Evolutionary conservation across 2,113 vertebrate species (phyloP), one percentile per base, ranked within the genome.

Genomic region (Pycnonotus jocosus): DNA sequence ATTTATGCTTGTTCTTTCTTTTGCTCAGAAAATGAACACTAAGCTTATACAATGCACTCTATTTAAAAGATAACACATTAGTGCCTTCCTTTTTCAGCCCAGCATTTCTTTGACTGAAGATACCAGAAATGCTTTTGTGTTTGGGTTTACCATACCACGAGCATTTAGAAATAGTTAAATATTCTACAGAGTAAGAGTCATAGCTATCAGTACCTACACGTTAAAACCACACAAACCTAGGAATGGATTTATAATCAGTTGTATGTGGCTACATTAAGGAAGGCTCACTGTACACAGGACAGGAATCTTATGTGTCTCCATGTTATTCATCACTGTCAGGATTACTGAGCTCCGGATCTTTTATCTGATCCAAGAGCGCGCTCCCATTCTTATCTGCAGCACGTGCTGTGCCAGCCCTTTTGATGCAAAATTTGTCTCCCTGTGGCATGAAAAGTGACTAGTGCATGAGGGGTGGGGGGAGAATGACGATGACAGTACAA

Each of bases 401-500:
- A 1, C 0, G 2, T 68, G 40, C 65, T 84, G 37, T 81, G 88
- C 57, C 77, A 91, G 72, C 54, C 48, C 73, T 91, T 93, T 60
- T 51, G 70, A 89, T 68, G n/a, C 14, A 92, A 40, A 91, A 65
- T 56, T 64, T 77, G 73, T 62, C 38, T 50, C 76, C 51, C 40
- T 3, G 1, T 50, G 50, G 37, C 73, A 93, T 28, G 40, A 89
- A 64, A 91, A 95, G 38, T 28, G 57, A 93, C 57, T 48, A 69
- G 38, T 19, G 25, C 27, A n/a, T 2, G 15, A 15, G 21, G 28
- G 51, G 31, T 22, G 57, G 7, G 11, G 61, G 28, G 33, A 89
- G 56, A 77, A 95, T 38, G 47, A 85, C 12, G 27, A 91, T 86
- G 56, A 56, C 50, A 71, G 81, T 89, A 87, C 35, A 95, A 92